These are phyloP conservation scores for Synaphobranchus kaupii DNA, from an alignment of 2,797 vertebrate species.

Conservation along the genomic window DNA sequence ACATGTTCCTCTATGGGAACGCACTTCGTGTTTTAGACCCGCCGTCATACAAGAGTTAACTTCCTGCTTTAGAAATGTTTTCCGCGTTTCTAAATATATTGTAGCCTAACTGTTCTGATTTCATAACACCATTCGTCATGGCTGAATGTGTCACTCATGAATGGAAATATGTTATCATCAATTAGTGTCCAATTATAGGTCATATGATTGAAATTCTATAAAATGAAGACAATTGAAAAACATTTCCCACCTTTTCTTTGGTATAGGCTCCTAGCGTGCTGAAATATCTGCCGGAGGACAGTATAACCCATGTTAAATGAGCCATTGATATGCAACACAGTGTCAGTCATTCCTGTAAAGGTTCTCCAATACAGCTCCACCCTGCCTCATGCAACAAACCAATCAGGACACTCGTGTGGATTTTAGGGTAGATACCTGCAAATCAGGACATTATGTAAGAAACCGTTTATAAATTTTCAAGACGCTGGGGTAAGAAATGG, in stretches of 20 bases:
- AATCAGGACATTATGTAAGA: neutral
- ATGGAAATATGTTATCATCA: neutral
- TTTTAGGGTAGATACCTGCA: neutral
- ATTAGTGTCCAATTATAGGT: neutral
- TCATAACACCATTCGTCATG: neutral
- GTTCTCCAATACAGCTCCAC: neutral
- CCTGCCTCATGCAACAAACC: neutral
- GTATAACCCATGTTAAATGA: neutral
- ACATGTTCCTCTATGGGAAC: neutral
- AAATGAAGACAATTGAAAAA: neutral
- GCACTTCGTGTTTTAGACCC: neutral
- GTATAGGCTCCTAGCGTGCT: too few relatives aligned
- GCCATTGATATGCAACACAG: neutral
- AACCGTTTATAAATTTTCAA: neutral
- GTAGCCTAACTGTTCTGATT: neutral
- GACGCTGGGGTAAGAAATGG: neutral
- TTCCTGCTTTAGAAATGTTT: neutral
- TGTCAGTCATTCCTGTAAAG: neutral
- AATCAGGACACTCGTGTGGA: neutral
- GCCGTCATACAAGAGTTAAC: too few relatives aligned
- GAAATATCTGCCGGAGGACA: too few relatives aligned
- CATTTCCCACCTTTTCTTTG: too few relatives aligned
- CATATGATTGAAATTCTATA: neutral
- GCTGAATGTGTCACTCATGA: neutral
- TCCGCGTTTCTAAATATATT: too few relatives aligned